A percentile compares a stretch with the other conserved stretches of the same genome.
phyloP scores from a whole-genome alignment of 1,140 invertebrate genomes.

The Bombus sibiricus region DNA sequence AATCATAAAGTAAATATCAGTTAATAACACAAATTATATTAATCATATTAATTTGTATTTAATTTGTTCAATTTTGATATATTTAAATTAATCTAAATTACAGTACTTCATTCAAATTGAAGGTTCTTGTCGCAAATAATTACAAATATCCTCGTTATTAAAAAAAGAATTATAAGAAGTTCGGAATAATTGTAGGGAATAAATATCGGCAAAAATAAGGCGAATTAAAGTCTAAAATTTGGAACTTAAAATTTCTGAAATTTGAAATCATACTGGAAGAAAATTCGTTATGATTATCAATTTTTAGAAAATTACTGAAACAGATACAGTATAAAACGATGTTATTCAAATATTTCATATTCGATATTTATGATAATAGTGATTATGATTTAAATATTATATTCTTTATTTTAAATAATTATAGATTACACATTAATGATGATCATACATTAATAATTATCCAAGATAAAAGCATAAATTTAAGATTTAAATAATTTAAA shows the following conservation, averaged over 20 bases:
- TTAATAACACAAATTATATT: neutral
- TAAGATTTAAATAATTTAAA: slow-evolving; percentile 40
- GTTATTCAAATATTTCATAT: neutral
- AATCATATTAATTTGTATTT: slow-evolving; percentile 4
- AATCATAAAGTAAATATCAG: slow-evolving; percentile 6
- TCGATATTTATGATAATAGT: neutral
- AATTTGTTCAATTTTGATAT: neutral
- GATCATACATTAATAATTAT: slow-evolving; percentile 19
- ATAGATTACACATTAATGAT: slow-evolving; percentile 18
- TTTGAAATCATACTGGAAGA: neutral
- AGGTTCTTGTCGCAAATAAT: neutral
- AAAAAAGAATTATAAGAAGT: neutral
- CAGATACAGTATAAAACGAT: neutral
- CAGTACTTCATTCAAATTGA: neutral
- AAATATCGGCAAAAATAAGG: neutral
- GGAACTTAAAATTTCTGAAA: neutral
- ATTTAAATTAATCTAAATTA: neutral
- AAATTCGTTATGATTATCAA: neutral
- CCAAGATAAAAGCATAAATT: slow-evolving; percentile 16
- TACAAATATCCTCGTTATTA: neutral
- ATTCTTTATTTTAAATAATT: neutral
- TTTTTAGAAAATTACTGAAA: neutral
- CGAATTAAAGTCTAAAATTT: neutral
- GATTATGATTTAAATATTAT: slow-evolving; percentile 9
- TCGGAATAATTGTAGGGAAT: neutral